Base-by-base conservation (phyloP, 2,113 vertebrate species). In the Oenanthe oenanthe region DNA sequence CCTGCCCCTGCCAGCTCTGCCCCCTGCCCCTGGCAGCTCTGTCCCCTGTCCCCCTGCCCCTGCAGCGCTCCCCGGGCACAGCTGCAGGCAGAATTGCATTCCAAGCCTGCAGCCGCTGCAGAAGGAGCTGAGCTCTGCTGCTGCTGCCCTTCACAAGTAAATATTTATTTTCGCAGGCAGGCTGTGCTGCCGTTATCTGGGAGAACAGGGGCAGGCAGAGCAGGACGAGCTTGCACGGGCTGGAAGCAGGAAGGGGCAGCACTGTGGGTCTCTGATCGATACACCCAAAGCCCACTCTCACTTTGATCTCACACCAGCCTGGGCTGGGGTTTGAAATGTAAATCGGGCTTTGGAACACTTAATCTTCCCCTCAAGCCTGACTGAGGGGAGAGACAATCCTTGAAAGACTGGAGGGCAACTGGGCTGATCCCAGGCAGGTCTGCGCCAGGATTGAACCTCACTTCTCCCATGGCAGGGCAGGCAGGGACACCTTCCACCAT, bases 241-340 rank as follows among this genome's bases (percentile, higher is more conserved):
- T 34, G 31, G 17, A 58, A 60, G 70, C 45, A 65, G 56, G 51
- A 56, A 51, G 63, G 28, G 32, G 84, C 53, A 89, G 73, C 70
- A 24, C 13, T 32, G 6, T 9, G 75, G 77, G 85, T 78, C 68
- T 60, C 58, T 47, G 73, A 94, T 97, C 93, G 10, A 95, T 97
- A 92, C 68, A 78, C 56, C 88, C 83, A 94, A 94, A 92, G 72
- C 66, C 71, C 57, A 47, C 76, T 84, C 89, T 45, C 45, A 28
- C 93, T 96, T 96, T 92, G 94, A 97, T 96, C 94, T 84, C 61
- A 45, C 42, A 71, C 62, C 77, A 83, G 53, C 84, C 76, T n/a
- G 11, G 85, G 67, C 25, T 89, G 76, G n/a, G 32, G 95, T 96
- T 94, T 97, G 96, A 97, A 97, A 83, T 96, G 96, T 47, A 97